Evolutionary conservation across 2,797 vertebrate genomes (phyloP).

Genomic region (Fundulus diaphanus): DNA sequence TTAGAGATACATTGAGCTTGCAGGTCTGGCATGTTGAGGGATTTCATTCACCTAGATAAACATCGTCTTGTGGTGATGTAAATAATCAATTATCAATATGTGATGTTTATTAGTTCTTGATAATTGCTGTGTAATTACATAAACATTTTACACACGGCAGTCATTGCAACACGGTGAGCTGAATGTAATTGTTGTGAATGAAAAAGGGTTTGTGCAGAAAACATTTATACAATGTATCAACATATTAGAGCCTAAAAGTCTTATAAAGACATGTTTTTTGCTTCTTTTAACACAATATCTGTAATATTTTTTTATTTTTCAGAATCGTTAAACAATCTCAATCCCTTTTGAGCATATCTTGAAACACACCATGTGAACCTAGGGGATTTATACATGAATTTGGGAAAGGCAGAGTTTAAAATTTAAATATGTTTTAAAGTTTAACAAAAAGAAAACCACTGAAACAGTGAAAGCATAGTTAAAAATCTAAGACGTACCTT

Average conservation of each 20-base stretch:
- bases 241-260: background rate
- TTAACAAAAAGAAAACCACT: background rate
- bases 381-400: background rate
- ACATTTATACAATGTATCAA: background rate
- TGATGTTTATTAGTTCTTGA: conserved; percentile 10
- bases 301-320: background rate
- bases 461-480: background rate
- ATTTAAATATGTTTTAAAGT: background rate
- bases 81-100: conserved; percentile 10
- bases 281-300: background rate
- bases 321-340: background rate
- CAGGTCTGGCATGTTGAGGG: conserved; percentile 26
- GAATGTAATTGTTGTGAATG: background rate
- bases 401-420: background rate
- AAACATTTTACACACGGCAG: conserved; percentile 3
- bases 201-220: background rate
- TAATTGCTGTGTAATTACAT: conserved; percentile 12
- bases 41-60: conserved; percentile 7
- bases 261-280: background rate
- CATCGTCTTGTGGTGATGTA: background rate
- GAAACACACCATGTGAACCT: background rate
- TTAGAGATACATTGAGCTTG: background rate
- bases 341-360: background rate
- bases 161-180: conserved; percentile 6
- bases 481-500: conserved; percentile 84